Percentiles rank a stretch among this genome's conserved stretches.
Conservation (phyloP, 92 coral and sea anemone genomes). For the Parazoanthus swiftii region DNA sequence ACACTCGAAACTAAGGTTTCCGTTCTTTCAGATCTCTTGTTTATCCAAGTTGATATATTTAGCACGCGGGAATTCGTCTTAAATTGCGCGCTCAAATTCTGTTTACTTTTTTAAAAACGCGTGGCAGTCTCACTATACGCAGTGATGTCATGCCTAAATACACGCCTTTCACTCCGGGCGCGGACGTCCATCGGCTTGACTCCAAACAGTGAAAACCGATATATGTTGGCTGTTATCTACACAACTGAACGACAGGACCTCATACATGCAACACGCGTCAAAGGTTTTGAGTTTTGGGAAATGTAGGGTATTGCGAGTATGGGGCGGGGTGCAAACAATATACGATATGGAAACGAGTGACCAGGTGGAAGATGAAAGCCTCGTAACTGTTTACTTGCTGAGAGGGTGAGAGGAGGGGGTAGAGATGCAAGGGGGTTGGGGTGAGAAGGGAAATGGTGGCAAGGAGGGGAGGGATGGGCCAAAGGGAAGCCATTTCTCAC, state of each 20-base stretch:
- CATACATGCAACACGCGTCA: background rate
- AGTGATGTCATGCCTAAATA: background rate
- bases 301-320: no score
- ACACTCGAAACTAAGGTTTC: background rate
- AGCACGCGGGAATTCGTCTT: background rate
- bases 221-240: background rate
- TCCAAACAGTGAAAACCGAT: background rate
- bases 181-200: constrained; percentile 5
- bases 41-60: background rate
- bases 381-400: background rate
- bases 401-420: no score
- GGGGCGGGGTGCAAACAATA: no score
- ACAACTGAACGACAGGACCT: background rate
- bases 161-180: constrained; percentile 3
- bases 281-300: background rate
- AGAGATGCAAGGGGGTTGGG: no score
- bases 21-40: background rate
- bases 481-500: no score
- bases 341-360: no score
- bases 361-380: background rate
- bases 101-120: constrained; percentile 2
- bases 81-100: constrained; percentile 11
- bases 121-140: background rate
- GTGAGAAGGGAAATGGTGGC: no score
- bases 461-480: no score